A percentile compares a stretch with the other conserved stretches of the same genome.
Conservation (phyloP, 2,113 vertebrate genomes). For the Odocoileus virginianus region DNA sequence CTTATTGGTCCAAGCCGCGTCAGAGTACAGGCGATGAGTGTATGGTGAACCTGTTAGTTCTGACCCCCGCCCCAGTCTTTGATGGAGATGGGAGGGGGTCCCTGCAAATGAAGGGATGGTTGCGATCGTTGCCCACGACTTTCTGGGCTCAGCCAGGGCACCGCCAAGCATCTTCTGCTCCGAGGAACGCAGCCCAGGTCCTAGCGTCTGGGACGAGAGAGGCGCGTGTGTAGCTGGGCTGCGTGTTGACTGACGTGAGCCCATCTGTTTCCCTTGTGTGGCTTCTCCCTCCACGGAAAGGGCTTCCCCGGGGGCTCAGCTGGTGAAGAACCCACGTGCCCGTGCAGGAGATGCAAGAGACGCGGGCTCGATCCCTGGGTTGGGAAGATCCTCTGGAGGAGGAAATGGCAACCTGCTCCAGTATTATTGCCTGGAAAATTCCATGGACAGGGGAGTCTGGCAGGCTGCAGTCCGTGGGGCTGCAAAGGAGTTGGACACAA, state of each 20-base stretch:
- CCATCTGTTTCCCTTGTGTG: neutral
- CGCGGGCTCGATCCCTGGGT: rapidly evolving
- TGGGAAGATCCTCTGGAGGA: neutral
- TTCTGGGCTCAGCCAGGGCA: too few relatives aligned
- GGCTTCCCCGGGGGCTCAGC: neutral
- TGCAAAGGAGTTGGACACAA: neutral
- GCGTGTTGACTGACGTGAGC: too few relatives aligned
- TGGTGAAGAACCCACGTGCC: neutral
- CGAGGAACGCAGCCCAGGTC: neutral
- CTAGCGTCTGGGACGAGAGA: neutral
- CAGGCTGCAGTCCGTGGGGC: neutral
- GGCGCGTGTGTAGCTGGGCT: too few relatives aligned
- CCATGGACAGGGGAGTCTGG: neutral
- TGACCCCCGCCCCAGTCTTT: neutral
- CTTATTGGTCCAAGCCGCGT: neutral
- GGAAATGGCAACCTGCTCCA: neutral
- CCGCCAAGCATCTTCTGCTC: neutral
- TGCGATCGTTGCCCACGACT: neutral
- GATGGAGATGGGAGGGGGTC: neutral
- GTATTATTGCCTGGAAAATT: neutral
- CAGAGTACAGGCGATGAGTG: neutral
- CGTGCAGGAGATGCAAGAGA: neutral
- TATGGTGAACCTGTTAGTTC: neutral
- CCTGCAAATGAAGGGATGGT: neutral
- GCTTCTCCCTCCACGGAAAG: neutral